Evolutionary conservation across 1,140 invertebrate genomes (phyloP), one percentile per base, ranked within the genome.

Genomic region (Littorina saxatilis): DNA sequence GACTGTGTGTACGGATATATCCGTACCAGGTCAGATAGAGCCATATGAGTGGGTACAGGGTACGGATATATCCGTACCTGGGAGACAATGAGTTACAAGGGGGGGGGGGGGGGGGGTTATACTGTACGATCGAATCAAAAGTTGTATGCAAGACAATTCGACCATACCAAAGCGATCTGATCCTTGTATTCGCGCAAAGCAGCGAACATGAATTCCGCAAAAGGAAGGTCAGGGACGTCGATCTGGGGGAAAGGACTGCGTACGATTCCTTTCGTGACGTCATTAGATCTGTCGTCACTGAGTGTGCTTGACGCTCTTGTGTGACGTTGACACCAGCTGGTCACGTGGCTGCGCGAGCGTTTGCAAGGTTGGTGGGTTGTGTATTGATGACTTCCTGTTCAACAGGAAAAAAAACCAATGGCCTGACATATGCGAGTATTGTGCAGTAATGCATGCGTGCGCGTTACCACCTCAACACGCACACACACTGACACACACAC

Each of bases 171-270:
- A 50, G 70, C 70, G 15, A 27, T 29, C 27, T n/a, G 1, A 29
- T 73, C 70, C 37, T 39, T 39, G 35, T 50, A 37, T 43, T 50
- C 20, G 0, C 27, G 2, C 23, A 73, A 2, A 27, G 39, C 2
- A 32, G 70, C n/a, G 70, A 73, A 73, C 37, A 73, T 32, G 70
- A 73, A 73, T n/a, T 73, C 40, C 7, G 40, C 70, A 39, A 73
- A 73, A 17, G 70, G 15, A 23, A 43, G 20, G 4, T 73, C 70
- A 50, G 70, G 70, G 20, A 73, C 40, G 2, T 39, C 29, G 70
- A 73, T 29, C 17, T 2, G 17, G 4, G 70, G 70, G 39, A 52
- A 73, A 43, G 70, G 70, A 39, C 70, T 73, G 70, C 70, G 70
- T 2, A 73, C 70, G 13, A 47, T 47, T 9, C 43, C 17, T n/a